Conservation (phyloP, 2,888 invertebrate species). For the Andrena trimmerana region DNA sequence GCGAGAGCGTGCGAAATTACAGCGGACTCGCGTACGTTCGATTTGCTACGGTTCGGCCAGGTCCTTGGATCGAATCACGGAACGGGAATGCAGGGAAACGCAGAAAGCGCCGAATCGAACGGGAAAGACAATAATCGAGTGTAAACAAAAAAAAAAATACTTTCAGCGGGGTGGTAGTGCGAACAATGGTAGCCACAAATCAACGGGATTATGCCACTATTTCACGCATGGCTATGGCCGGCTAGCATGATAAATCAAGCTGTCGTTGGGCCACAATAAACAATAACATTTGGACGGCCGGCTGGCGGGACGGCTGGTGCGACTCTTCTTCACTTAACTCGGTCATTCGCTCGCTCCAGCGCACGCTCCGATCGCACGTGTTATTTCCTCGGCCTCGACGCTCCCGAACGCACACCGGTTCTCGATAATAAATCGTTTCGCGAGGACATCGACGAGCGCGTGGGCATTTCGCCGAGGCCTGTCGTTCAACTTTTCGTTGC, state of each 20-base stretch:
- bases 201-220: slow-evolving; percentile 84
- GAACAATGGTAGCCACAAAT: slow-evolving; percentile 83
- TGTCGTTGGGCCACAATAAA: slow-evolving; percentile 81
- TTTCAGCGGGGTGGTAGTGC: slow-evolving; percentile 78
- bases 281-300: slow-evolving; percentile 81
- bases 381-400: slow-evolving; percentile 71
- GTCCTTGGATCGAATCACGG: slow-evolving; percentile 50
- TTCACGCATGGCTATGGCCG: slow-evolving; percentile 81
- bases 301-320: slow-evolving; percentile 76
- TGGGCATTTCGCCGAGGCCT: slow-evolving; percentile 60
- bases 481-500: slow-evolving; percentile 42
- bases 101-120: slow-evolving; percentile 58
- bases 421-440: slow-evolving; percentile 70
- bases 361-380: slow-evolving; percentile 68
- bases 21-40: not conserved
- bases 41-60: not conserved
- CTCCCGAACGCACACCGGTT: slow-evolving; percentile 64
- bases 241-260: slow-evolving; percentile 82
- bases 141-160: slow-evolving; percentile 73
- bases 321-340: slow-evolving; percentile 78
- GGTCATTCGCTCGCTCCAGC: slow-evolving; percentile 74
- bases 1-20: slow-evolving; percentile 17
- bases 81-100: slow-evolving; percentile 39
- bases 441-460: slow-evolving; percentile 65
- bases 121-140: slow-evolving; percentile 71